A percentile compares a stretch with the other conserved stretches of the same genome.
Evolutionary conservation across 2,113 vertebrate genomes (phyloP).

Genomic region (Pelvicachromis taeniatus): DNA sequence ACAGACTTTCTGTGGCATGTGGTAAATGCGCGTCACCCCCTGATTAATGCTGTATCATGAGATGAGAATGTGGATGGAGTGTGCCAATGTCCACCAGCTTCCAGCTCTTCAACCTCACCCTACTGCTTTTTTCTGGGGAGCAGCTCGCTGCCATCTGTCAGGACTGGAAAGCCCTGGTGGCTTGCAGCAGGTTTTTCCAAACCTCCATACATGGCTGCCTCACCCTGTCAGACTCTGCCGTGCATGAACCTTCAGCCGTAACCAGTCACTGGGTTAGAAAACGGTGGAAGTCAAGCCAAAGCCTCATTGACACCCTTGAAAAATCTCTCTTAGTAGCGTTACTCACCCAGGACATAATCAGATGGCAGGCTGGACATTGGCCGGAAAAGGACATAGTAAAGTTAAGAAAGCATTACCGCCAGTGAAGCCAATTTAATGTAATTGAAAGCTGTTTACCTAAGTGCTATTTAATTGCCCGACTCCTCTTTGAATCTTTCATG

Average conservation of each 20-base stretch:
- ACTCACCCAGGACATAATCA: constrained; percentile 54
- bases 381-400: constrained; percentile 13
- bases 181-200: constrained; percentile 54
- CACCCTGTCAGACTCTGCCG: constrained; percentile 59
- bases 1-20: not conserved
- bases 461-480: constrained; percentile 50
- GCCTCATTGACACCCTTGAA: constrained; percentile 59
- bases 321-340: constrained; percentile 44
- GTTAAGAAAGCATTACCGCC: constrained; percentile 29
- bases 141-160: constrained; percentile 69
- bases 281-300: constrained; percentile 25
- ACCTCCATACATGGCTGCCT: constrained; percentile 55
- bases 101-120: constrained; percentile 9
- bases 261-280: constrained; percentile 48
- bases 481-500: constrained; percentile 43
- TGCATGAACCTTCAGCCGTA: constrained; percentile 56
- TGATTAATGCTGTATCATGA: constrained; percentile 58
- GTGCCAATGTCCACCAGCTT: not conserved
- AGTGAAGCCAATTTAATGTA: constrained; percentile 20
- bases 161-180: constrained; percentile 60
- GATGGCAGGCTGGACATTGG: constrained; percentile 12
- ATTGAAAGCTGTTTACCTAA: constrained; percentile 52
- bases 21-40: not conserved
- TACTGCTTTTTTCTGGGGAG: constrained; percentile 32
- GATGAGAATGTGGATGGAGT: constrained; percentile 2